Evolutionary conservation across 2,888 invertebrate species (phyloP).

Genomic region (Agrotis clavis): DNA sequence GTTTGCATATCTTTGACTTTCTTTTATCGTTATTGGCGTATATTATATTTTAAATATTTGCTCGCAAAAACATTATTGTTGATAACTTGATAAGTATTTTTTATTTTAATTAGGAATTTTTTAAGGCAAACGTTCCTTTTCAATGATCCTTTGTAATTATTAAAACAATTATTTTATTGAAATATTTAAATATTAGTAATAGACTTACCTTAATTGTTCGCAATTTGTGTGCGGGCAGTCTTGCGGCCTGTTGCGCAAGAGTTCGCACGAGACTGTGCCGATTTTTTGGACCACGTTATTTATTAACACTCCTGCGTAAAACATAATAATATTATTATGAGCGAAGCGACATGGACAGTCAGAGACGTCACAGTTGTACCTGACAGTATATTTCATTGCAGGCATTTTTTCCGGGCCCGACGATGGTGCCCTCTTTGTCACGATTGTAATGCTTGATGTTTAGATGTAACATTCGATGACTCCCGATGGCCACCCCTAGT

Average conservation of each 20-base stretch:
- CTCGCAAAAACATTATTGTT: not conserved
- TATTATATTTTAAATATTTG: no score
- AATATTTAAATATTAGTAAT: slow-evolving; percentile 21
- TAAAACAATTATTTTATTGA: not conserved
- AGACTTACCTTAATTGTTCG: slow-evolving; percentile 66
- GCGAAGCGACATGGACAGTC: slow-evolving; percentile 37
- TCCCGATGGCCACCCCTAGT: no score
- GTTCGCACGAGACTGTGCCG: slow-evolving; percentile 87
- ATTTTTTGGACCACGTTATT: slow-evolving; percentile 84
- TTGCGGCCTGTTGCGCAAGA: slow-evolving; percentile 86
- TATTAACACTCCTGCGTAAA: slow-evolving; percentile 85
- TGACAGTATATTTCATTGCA: no score
- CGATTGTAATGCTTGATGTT: no score
- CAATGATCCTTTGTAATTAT: not conserved
- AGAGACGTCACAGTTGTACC: slow-evolving; percentile 33
- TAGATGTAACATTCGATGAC: no score
- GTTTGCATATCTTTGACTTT: not conserved
- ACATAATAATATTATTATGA: slow-evolving; percentile 57
- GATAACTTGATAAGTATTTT: not conserved
- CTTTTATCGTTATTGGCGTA: not conserved
- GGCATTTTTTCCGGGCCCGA: no score
- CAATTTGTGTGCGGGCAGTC: slow-evolving; percentile 64
- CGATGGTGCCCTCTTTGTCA: no score
- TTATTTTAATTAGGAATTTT: not conserved
- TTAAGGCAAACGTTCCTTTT: not conserved